Base-by-base conservation (phyloP, 1,140 invertebrate genomes). In the Planococcus citri region DNA sequence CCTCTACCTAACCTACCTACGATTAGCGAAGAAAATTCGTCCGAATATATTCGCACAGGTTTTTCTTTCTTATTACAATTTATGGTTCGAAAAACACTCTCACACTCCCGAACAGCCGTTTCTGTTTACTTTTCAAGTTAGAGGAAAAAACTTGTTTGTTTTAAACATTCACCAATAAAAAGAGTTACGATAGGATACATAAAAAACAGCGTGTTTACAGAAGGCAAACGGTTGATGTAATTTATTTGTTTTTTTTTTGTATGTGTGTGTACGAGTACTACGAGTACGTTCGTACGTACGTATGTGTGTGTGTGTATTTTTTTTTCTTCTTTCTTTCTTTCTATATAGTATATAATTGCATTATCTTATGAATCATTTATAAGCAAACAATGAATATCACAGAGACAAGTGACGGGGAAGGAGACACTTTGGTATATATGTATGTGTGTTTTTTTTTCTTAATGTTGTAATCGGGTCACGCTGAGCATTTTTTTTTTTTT, bases 351-450 rank as follows among this genome's bases (percentile, higher is more conserved):
- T 64, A 64, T 64, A 64, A 64, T 64, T 64, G 60, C 60, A 64
- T 64, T 64, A 64, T 64, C 60, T 64, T 64, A 64, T 64, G 60
- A 64, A 64, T 64, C 60, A 64, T 64, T 64, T 64, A 64, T 64
- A 64, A 64, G 60, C 60, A 64, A 64, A 64, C 60, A 64, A 64
- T 64, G 60, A 64, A 64, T 64, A 64, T 64, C 21, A n/a, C n/a
- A 20, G 60, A 64, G 60, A 64, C 60, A 27, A 64, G 60, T 64
- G 60, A 64, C 60, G 60, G 60, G 60, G 60, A 64, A 64, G 60
- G 60, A 64, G 60, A 64, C 60, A 64, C 60, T 25, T 27, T 9
- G 14, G 60, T 3, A 25, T 64, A 64, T 64, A 27, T 64, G 60
- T 64, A n/a, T n/a, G n/a, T n/a, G n/a, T n/a, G n/a, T n/a, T n/a